Evolutionary conservation across 1,140 invertebrate species (phyloP), one percentile per base, ranked within the genome.

Genomic region (Nasonia giraulti): DNA sequence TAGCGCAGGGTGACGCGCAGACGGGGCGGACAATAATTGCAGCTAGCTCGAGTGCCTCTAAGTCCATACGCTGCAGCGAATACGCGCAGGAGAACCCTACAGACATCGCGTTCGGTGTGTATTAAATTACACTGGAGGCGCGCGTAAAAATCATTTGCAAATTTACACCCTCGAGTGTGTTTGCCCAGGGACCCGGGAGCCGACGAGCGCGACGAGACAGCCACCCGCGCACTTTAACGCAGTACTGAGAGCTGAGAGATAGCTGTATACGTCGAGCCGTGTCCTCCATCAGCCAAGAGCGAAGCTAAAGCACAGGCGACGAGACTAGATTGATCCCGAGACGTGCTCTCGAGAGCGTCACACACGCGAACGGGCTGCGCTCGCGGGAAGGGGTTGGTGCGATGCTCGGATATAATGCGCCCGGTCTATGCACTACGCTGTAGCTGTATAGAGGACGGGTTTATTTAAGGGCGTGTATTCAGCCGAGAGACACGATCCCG

Each of bases 381-480:
- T 27, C 27, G 27, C 12, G 17, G 4, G 12, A 50, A 17, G 47
- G 11, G 47, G 14, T 12, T 14, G 47, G 4, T n/a, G 20, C 55
- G 55, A 62, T 62, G 20, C 55, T 62, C 55, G 55, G 55, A n/a
- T 62, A 62, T 62, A 62, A 62, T 62, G 20, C 55, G 17, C 50
- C 5, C 40, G 40, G 1, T 55, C 20, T 7, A n/a, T n/a, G n/a
- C 7, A 86, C 27, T 27, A 27, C 27, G 87, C 85, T 44, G 8
- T 44, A 37, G 3, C 33, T 37, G 5, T 37, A 37, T 6, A 37
- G 87, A 81, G 85, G 90, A 91, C 90, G 89, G 90, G 92, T 92
- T 92, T 92, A 92, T 91, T 92, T 91, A 92, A 92, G 92, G 91
- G 91, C 90, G 90, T 91, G 91, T 91, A 91, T 91, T 91, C 90